Evolutionary conservation across 1,140 invertebrate genomes (phyloP).

Genomic region (Aphelenchoides besseyi): DNA sequence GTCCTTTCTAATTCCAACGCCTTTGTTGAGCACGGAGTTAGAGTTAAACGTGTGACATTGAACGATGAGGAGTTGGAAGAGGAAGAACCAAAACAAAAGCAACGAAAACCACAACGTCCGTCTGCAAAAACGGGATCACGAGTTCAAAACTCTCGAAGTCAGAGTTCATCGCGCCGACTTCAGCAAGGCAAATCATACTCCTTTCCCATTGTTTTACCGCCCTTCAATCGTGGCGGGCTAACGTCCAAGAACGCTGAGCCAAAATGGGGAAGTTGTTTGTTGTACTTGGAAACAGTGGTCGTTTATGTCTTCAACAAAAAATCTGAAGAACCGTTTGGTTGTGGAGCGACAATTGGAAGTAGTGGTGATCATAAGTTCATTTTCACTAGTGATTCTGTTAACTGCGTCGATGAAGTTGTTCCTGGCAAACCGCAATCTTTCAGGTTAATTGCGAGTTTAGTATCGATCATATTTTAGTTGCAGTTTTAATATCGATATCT

Average conservation of each 20-base stretch:
- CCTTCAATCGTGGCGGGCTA: not conserved
- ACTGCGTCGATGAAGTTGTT: not conserved
- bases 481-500: not conserved
- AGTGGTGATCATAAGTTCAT: slow-evolving; percentile 12
- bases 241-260: slow-evolving; percentile 1
- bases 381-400: slow-evolving; percentile 12
- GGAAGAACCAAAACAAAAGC: not conserved
- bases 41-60: not conserved
- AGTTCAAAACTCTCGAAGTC: not conserved
- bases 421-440: not conserved
- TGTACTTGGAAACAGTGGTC: slow-evolving; percentile 10
- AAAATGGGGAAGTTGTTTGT: slow-evolving; percentile 11
- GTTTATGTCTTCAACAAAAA: slow-evolving; percentile 21
- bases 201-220: slow-evolving; percentile 7
- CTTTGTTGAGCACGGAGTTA: not conserved
- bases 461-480: not conserved
- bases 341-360: slow-evolving; percentile 18
- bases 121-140: not conserved
- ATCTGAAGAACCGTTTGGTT: slow-evolving; percentile 1
- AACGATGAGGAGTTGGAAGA: slow-evolving; percentile 4
- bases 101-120: not conserved
- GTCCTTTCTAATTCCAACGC: not conserved
- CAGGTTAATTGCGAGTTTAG: not conserved
- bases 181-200: slow-evolving; percentile 5
- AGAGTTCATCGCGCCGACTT: not conserved